These are phyloP conservation scores for Emydoidea blandingii DNA, from an alignment of 2,797 vertebrate genomes.

Conservation along the genomic window DNA sequence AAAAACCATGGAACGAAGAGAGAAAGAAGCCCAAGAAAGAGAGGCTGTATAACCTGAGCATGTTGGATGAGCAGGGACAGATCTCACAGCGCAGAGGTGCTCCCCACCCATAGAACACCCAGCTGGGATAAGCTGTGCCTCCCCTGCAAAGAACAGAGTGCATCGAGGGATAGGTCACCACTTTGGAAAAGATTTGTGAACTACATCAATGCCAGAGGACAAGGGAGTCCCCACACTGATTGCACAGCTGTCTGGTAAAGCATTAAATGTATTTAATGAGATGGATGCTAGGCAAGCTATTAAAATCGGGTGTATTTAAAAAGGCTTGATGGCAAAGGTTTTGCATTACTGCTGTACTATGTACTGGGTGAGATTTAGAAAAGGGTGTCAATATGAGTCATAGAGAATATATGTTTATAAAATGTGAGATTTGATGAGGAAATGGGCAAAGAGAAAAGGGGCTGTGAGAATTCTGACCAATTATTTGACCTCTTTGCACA, in stretches of 20 bases:
- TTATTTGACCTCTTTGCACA: background rate
- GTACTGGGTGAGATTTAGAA: background rate
- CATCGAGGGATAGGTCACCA: background rate
- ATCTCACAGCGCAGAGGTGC: background rate
- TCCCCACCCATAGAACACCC: background rate
- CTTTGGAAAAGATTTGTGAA: background rate
- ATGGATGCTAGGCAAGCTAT: background rate
- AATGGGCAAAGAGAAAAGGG: background rate
- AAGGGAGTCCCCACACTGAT: background rate
- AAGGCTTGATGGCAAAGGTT: background rate
- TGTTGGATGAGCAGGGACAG: background rate
- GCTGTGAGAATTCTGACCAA: background rate
- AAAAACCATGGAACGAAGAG: background rate
- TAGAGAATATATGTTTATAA: background rate
- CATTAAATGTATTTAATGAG: background rate
- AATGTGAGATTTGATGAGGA: background rate
- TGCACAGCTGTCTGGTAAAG: background rate
- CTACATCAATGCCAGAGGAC: background rate
- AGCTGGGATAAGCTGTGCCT: background rate
- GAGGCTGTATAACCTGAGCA: background rate
- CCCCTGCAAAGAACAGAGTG: background rate
- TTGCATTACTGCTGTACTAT: background rate
- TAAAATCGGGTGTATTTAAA: background rate
- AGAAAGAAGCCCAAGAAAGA: background rate
- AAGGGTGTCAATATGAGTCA: background rate